phyloP scores from a whole-genome alignment of 2,888 invertebrate genomes.

The Metalampra italica region DNA sequence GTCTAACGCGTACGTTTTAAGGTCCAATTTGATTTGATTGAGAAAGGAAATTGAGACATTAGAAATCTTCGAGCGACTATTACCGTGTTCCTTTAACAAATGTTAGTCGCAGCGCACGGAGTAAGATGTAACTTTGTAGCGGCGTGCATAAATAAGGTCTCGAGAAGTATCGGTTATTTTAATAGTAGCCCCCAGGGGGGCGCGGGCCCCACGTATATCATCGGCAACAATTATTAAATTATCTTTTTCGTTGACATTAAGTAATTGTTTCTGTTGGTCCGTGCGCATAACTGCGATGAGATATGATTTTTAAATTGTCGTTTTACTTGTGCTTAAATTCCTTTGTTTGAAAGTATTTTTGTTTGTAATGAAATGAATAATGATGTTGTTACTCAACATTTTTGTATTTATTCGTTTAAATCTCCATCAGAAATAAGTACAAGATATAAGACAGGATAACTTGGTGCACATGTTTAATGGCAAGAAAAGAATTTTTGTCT shows the following conservation, averaged over 20 bases:
- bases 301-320: constrained; percentile 58
- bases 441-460: too few relatives aligned
- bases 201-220: constrained; percentile 69
- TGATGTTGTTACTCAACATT: constrained; percentile 17
- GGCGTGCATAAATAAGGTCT: constrained; percentile 69
- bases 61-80: constrained; percentile 72
- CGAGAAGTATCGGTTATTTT: constrained; percentile 69
- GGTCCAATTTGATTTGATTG: constrained; percentile 31
- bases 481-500: too few relatives aligned
- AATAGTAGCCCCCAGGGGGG: constrained; percentile 71
- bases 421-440: not conserved
- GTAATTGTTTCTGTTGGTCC: constrained; percentile 69
- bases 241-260: constrained; percentile 77
- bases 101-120: constrained; percentile 60
- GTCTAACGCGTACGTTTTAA: constrained; percentile 20
- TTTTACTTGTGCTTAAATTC: constrained; percentile 46
- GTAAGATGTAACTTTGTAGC: constrained; percentile 72
- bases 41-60: constrained; percentile 71
- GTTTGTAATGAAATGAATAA: constrained; percentile 26
- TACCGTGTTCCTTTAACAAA: constrained; percentile 77
- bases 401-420: not conserved
- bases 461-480: too few relatives aligned
- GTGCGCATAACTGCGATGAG: constrained; percentile 55
- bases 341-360: constrained; percentile 41
- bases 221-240: constrained; percentile 76